Base-by-base conservation (phyloP, 2,113 vertebrate species). In the Opisthocomus hoazin region DNA sequence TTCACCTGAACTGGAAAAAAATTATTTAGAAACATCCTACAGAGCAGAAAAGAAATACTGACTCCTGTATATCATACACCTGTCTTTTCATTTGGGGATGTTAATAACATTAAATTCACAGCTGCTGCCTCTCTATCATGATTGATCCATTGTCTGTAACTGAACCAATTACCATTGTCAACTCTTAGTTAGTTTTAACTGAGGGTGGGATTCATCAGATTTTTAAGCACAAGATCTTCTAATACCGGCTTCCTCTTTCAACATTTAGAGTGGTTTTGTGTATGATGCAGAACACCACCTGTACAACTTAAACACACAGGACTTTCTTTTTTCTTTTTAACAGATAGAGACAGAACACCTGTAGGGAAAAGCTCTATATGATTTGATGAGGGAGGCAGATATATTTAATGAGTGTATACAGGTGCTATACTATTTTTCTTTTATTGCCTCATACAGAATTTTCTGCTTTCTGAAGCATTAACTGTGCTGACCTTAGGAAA, bases 291-390 rank as follows among this genome's bases (percentile, higher is more conserved):
- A 76, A 11, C 3, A 68, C 43, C 5, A 65, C 1, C 10, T 64
- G 5, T 46, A 27, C 1, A 0, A 57, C 11, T 46, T 58, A 53
- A 34, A 17, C 8, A 0, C 0, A 57, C 3, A 15, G 4, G 7
- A 29, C 1, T 68, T 63, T 9, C 6, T 24, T 71, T 74, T 74
- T 37, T 45, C 13, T 84, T 63, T 80, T 80, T 50, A 71, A 60
- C 2, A 61, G 6, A 18, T 6, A 24, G 5, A 9, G 8, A 63
- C 6, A 56, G 22, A 53, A 79, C 3, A 56, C 23, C 23, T 36
- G 5, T 9, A 34, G 20, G 16, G 45, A 81, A 90, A 82, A 66
- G 1, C 2, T 69, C 19, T 16, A 3, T 34, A 26, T n/a, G 5
- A 43, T 50, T 46, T 53, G 9, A 1, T 85, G 22, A 66, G 32